Evolutionary conservation across 1,140 invertebrate species (phyloP).

Genomic region (Bombus huntii): DNA sequence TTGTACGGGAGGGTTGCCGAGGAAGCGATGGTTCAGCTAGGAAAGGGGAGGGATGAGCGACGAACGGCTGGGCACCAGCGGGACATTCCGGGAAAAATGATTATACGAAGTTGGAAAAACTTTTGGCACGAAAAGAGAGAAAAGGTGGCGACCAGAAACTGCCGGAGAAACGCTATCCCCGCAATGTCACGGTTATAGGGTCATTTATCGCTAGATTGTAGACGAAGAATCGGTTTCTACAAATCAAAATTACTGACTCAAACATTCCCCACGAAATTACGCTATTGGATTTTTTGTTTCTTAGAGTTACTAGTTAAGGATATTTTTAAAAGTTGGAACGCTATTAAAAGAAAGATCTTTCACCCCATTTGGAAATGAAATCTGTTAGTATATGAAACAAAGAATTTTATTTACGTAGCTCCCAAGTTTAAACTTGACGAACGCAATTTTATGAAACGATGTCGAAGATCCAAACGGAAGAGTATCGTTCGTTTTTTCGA

Average conservation of each 20-base stretch:
- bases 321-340: background rate
- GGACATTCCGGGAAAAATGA: slow-evolving; percentile 77
- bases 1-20: slow-evolving; percentile 35
- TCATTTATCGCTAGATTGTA: slow-evolving; percentile 59
- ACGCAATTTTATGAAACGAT: background rate
- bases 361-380: background rate
- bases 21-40: slow-evolving; percentile 38
- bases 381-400: background rate
- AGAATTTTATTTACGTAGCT: background rate
- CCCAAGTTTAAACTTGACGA: background rate
- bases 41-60: background rate
- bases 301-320: too few relatives aligned
- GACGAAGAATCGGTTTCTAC: slow-evolving; percentile 21
- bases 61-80: slow-evolving; percentile 48
- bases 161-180: slow-evolving; percentile 47
- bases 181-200: slow-evolving; percentile 57
- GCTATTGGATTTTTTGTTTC: background rate
- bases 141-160: slow-evolving; percentile 37
- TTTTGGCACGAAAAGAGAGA: slow-evolving; percentile 57
- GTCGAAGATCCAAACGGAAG: background rate
- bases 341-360: background rate
- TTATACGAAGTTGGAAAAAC: slow-evolving; percentile 77
- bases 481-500: slow-evolving; percentile 8
- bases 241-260: slow-evolving; percentile 39
- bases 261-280: background rate